phyloP scores from a whole-genome alignment of 2,888 invertebrate genomes.

The Ophion ventricosus region DNA sequence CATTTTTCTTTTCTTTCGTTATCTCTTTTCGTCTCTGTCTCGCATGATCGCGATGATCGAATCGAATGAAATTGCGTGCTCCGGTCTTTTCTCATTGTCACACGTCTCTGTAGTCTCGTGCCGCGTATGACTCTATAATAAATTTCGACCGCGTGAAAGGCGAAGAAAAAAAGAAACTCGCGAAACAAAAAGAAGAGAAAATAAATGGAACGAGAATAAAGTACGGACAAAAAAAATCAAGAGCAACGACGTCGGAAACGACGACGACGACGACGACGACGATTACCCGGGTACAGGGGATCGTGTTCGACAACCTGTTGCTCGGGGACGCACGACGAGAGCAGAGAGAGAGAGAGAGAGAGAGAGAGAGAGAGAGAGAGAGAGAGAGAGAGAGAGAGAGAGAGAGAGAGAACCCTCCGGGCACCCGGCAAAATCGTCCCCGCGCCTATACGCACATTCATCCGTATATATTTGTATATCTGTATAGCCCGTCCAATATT shows the following conservation, averaged over 20 bases:
- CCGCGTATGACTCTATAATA: too few relatives aligned
- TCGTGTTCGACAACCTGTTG: conserved; percentile 67
- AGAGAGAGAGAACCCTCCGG: conserved; percentile 28
- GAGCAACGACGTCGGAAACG: conserved; percentile 14
- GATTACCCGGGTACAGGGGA: conserved; percentile 52
- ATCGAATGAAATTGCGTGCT: conserved; percentile 26
- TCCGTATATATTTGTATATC: too few relatives aligned
- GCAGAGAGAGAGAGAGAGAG: conserved; percentile 10
- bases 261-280: conserved; percentile 3
- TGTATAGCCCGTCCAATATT: conserved; percentile 58
- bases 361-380: too few relatives aligned
- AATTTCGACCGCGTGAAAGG: too few relatives aligned
- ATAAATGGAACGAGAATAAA: conserved; percentile 11
- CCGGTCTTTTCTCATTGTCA: conserved; percentile 54
- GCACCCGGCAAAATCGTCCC: conserved; percentile 36
- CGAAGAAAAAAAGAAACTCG: background rate
- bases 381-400: too few relatives aligned
- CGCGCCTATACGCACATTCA: background rate
- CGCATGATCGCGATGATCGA: conserved; percentile 32
- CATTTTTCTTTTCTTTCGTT: conserved; percentile 44
- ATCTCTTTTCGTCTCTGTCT: conserved; percentile 14
- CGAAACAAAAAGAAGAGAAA: background rate
- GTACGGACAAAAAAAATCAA: conserved; percentile 18
- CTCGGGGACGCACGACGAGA: conserved; percentile 39
- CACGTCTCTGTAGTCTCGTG: background rate